Evolutionary conservation across 2,888 invertebrate genomes (phyloP).

Genomic region (Brenthis daphne): DNA sequence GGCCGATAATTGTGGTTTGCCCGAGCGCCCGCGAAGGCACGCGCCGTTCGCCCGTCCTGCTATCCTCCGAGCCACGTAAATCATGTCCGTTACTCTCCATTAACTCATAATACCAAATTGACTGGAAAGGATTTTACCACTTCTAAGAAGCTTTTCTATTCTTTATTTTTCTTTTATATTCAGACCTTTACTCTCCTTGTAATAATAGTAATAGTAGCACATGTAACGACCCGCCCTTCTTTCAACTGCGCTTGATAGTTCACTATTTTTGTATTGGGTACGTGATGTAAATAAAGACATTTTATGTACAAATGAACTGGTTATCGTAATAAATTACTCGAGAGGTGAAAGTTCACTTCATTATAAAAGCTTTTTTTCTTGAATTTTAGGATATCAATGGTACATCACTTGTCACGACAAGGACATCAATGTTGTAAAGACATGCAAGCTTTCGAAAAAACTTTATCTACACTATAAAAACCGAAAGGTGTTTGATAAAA

Average conservation of each 20-base stretch:
- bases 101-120: constrained; percentile 80
- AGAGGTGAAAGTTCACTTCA: constrained; percentile 23
- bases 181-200: constrained; percentile 36
- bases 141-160: constrained; percentile 45
- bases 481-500: constrained; percentile 78
- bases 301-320: constrained; percentile 14
- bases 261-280: constrained; percentile 21
- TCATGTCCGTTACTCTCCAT: constrained; percentile 81
- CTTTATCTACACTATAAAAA: constrained; percentile 76
- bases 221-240: constrained; percentile 22
- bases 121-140: constrained; percentile 68
- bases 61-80: constrained; percentile 63
- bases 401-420: constrained; percentile 74
- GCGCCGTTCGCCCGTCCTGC: constrained; percentile 51
- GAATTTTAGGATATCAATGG: constrained; percentile 60
- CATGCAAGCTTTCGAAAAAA: constrained; percentile 80
- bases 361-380: constrained; percentile 31
- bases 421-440: constrained; percentile 70
- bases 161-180: constrained; percentile 46
- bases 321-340: constrained; percentile 27
- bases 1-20: constrained; percentile 77
- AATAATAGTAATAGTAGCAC: constrained; percentile 17
- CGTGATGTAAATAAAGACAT: constrained; percentile 29
- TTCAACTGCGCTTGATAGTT: constrained; percentile 9
- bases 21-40: constrained; percentile 59